phyloP scores from a whole-genome alignment of 2,888 invertebrate species.

The Arrhopalites spinosus region DNA sequence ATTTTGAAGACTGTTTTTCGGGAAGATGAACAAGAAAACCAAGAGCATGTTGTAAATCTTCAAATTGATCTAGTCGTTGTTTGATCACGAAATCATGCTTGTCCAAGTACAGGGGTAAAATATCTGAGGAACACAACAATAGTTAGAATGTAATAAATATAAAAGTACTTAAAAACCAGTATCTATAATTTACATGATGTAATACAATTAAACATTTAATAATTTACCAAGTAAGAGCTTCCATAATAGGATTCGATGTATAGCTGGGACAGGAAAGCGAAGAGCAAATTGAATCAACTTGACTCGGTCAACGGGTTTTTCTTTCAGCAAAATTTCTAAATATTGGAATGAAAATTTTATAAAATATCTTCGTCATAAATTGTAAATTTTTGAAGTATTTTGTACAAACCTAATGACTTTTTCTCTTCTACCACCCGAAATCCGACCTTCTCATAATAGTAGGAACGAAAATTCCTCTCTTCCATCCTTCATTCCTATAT shows the following conservation, averaged over 20 bases:
- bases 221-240: slow-evolving; percentile 76
- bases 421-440: slow-evolving; percentile 59
- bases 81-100: slow-evolving; percentile 76
- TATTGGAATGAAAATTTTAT: slow-evolving; percentile 60
- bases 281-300: slow-evolving; percentile 85
- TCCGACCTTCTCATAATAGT: slow-evolving; percentile 65
- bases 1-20: slow-evolving; percentile 62
- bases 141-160: too few species aligned
- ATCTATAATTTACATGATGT: too few species aligned
- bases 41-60: slow-evolving; percentile 73
- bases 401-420: slow-evolving; percentile 63
- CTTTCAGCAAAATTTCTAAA: slow-evolving; percentile 83
- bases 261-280: slow-evolving; percentile 79
- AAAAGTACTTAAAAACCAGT: too few species aligned
- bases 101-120: slow-evolving; percentile 76
- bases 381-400: too few species aligned
- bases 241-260: slow-evolving; percentile 82
- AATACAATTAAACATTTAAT: not conserved
- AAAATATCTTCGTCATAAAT: too few species aligned
- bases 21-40: slow-evolving; percentile 60
- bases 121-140: slow-evolving; percentile 68
- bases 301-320: slow-evolving; percentile 76
- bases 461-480: slow-evolving; percentile 61
- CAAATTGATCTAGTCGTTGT: slow-evolving; percentile 74
- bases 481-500: slow-evolving; percentile 32